Evolutionary conservation across 2,113 vertebrate species (phyloP).

Genomic region (Petrocephalus zakoni): DNA sequence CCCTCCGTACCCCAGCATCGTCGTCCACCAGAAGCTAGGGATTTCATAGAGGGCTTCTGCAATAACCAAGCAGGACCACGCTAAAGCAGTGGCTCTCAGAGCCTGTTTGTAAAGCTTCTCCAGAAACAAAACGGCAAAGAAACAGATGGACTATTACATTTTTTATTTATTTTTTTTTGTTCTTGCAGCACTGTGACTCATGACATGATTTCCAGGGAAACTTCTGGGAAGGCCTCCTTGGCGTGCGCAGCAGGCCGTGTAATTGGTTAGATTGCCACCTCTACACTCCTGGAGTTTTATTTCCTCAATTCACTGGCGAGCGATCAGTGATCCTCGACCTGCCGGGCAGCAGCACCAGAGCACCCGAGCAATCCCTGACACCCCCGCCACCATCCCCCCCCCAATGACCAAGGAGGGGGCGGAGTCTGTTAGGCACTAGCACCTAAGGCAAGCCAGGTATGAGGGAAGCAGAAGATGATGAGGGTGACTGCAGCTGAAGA

Average conservation of each 20-base stretch:
- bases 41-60: conserved; percentile 35
- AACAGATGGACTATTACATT: neutral
- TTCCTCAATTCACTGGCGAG: conserved; percentile 20
- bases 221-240: conserved; percentile 29
- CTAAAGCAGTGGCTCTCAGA: conserved; percentile 28
- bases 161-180: conserved; percentile 12
- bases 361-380: too few relatives aligned
- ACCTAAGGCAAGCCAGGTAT: neutral
- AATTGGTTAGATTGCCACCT: conserved; percentile 50
- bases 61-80: conserved; percentile 29
- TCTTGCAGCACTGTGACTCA: conserved; percentile 38
- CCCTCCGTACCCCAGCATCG: conserved; percentile 17
- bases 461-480: neutral
- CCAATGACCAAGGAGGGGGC: neutral
- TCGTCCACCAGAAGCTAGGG: conserved; percentile 21
- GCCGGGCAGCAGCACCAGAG: conserved; percentile 33
- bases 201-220: conserved; percentile 35
- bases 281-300: conserved; percentile 28
- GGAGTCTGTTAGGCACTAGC: neutral
- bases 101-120: conserved; percentile 10
- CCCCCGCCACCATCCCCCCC: too few relatives aligned
- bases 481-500: neutral
- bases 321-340: conserved; percentile 39
- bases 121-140: conserved; percentile 11
- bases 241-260: conserved; percentile 49